Evolutionary conservation across 1,140 invertebrate genomes (phyloP).

Genomic region (Pseudomyrmex flavicornis): DNA sequence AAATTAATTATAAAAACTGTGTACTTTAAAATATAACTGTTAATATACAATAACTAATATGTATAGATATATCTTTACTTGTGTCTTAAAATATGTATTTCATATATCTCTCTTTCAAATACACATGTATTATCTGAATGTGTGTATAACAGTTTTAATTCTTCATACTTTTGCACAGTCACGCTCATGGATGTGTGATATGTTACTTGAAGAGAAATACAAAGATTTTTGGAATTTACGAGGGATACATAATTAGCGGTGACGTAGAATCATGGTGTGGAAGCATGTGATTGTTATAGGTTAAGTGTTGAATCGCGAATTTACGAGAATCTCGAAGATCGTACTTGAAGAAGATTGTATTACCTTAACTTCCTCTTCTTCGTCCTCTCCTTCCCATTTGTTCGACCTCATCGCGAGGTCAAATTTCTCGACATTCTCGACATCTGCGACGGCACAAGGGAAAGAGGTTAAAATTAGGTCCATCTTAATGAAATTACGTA

Average conservation of each 20-base stretch:
- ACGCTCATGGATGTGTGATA: no score
- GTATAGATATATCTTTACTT: no score
- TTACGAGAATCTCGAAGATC: background rate
- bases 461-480: conserved; percentile 67
- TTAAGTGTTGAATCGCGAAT: conserved; percentile 65
- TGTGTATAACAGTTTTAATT: no score
- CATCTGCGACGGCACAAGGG: conserved; percentile 77
- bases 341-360: background rate
- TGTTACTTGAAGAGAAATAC: no score
- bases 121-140: no score
- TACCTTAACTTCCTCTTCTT: conserved; percentile 94
- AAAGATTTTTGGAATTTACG: background rate
- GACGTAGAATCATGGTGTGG: background rate
- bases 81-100: no score
- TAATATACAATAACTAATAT: no score
- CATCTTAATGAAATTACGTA: background rate
- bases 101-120: no score
- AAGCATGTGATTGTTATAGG: conserved; percentile 75
- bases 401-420: conserved; percentile 85
- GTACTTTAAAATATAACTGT: no score
- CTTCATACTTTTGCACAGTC: no score
- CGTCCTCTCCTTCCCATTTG: conserved; percentile 95
- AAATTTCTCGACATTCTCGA: conserved; percentile 81
- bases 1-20: no score
- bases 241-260: background rate